Percentiles rank a stretch among this genome's conserved stretches.
Evolutionary conservation across 2,113 vertebrate genomes (phyloP).

Genomic region (Tenrec ecaudatus): DNA sequence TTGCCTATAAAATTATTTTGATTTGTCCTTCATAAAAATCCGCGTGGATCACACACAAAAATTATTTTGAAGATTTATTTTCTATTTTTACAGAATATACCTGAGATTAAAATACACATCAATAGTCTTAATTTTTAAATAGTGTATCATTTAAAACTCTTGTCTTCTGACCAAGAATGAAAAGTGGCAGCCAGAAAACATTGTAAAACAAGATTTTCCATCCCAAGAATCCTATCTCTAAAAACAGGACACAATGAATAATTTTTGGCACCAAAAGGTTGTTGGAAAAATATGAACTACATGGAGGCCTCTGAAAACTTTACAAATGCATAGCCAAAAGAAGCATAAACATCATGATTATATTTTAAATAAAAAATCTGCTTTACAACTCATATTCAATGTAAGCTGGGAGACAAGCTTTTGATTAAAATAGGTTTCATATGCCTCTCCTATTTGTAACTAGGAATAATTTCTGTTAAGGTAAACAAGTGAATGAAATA

Average conservation of each 20-base stretch:
- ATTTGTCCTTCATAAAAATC: too few relatives aligned
- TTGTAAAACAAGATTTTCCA: neutral
- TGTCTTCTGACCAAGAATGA: too few relatives aligned
- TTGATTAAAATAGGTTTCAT: neutral
- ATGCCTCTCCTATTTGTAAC: neutral
- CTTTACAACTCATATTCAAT: constrained; percentile 21
- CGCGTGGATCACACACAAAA: neutral
- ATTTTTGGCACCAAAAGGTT: neutral
- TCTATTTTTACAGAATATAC: constrained; percentile 5
- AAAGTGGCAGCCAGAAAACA: neutral
- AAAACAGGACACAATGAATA: neutral
- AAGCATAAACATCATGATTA: neutral
- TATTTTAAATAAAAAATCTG: neutral
- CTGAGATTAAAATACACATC: neutral
- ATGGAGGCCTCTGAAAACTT: neutral
- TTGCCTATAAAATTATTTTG: neutral
- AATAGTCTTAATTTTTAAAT: neutral
- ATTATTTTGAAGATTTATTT: constrained; percentile 47
- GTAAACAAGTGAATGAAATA: constrained; percentile 11
- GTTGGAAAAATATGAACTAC: neutral
- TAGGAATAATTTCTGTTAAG: neutral
- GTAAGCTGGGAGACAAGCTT: neutral
- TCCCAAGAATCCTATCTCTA: neutral
- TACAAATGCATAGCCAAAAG: neutral
- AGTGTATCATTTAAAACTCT: neutral